Conservation (phyloP, 2,797 vertebrate species). For the Anableps anableps region DNA sequence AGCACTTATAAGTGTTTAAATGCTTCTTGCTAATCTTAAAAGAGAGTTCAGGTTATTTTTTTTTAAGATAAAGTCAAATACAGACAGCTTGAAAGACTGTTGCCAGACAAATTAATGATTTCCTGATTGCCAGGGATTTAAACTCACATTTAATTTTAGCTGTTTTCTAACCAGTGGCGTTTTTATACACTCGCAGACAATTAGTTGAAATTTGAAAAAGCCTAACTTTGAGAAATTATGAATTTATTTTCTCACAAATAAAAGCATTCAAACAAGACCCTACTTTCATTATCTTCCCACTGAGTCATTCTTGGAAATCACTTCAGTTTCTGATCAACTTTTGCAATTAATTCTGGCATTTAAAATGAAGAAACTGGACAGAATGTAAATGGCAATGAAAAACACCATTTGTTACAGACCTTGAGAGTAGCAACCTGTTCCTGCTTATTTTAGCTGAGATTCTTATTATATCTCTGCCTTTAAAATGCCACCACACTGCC, state of each 20-base stretch:
- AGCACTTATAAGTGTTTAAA: neutral
- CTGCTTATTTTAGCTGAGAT: constrained; percentile 29
- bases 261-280: neutral
- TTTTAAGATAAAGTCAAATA: neutral
- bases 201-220: constrained; percentile 14
- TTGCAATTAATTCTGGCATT: constrained; percentile 45
- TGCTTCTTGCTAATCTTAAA: neutral
- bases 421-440: constrained; percentile 15
- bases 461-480: constrained; percentile 41
- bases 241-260: neutral
- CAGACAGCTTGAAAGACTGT: neutral
- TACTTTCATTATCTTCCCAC: constrained; percentile 24
- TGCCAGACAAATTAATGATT: neutral
- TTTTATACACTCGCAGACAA: neutral
- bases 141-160: neutral
- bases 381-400: constrained; percentile 19
- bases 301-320: constrained; percentile 27
- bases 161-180: neutral
- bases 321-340: constrained; percentile 24
- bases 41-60: neutral
- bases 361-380: constrained; percentile 31
- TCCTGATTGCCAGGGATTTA: neutral
- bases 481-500: constrained; percentile 54
- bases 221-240: constrained; percentile 11
- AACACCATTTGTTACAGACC: constrained; percentile 15